phyloP scores from a whole-genome alignment of 2,888 invertebrate species.

The Proisotoma minuta region DNA sequence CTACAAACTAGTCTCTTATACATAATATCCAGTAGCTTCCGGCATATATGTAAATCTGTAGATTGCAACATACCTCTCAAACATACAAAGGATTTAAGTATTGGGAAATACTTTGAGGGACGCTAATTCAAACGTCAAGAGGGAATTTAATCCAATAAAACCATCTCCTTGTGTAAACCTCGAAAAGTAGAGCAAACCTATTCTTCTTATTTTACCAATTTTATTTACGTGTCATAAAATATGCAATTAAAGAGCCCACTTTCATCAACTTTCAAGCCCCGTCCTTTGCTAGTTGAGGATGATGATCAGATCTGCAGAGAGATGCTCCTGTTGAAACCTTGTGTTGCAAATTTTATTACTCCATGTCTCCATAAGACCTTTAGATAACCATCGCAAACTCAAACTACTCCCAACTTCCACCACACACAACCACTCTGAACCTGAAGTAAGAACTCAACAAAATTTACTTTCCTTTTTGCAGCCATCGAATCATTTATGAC shows the following conservation, averaged over 20 bases:
- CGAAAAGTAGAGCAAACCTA: slow-evolving; percentile 1
- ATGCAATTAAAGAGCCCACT: slow-evolving; percentile 10
- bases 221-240: slow-evolving; percentile 15
- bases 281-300: neutral
- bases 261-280: neutral
- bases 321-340: neutral
- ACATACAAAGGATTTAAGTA: too few relatives aligned
- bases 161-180: slow-evolving; percentile 12
- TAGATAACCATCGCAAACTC: neutral
- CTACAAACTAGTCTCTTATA: too few relatives aligned
- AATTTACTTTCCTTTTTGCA: neutral
- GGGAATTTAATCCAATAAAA: slow-evolving; percentile 9
- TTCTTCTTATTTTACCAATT: slow-evolving; percentile 9
- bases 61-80: too few relatives aligned
- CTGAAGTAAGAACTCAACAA: neutral
- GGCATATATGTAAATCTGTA: too few relatives aligned
- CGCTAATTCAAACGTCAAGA: slow-evolving; percentile 1
- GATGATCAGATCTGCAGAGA: neutral
- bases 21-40: too few relatives aligned
- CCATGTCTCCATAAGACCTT: neutral
- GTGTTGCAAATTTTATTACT: slow-evolving; percentile 4
- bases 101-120: too few relatives aligned
- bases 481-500: slow-evolving; percentile 1
- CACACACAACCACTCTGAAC: neutral
- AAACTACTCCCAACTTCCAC: neutral